Evolutionary conservation across 2,888 invertebrate species (phyloP).

Genomic region (Tachina fera): DNA sequence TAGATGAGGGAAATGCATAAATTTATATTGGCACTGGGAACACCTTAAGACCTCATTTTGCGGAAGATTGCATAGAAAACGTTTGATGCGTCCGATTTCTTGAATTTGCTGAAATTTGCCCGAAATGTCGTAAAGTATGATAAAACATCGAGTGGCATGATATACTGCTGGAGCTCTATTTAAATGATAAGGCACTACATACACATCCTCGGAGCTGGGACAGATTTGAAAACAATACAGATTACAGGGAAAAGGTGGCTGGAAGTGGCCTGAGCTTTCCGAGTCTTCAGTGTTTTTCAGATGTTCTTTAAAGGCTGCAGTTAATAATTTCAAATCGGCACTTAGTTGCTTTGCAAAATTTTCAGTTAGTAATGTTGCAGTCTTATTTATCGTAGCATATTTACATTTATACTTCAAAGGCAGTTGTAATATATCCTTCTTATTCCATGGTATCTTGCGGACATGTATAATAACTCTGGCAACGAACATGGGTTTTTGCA

Average conservation of each 20-base stretch:
- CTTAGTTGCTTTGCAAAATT: neutral
- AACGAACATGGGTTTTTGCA: no score
- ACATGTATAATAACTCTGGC: neutral
- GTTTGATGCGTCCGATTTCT: no score
- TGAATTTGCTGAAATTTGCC: slow-evolving; percentile 73
- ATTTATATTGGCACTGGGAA: slow-evolving; percentile 53
- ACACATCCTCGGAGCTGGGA: slow-evolving; percentile 73
- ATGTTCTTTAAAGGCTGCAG: slow-evolving; percentile 15
- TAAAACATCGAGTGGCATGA: slow-evolving; percentile 65
- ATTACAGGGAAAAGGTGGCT: slow-evolving; percentile 63
- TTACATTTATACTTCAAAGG: slow-evolving; percentile 42
- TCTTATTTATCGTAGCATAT: neutral
- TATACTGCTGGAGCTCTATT: slow-evolving; percentile 36
- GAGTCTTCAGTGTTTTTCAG: neutral
- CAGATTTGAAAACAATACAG: slow-evolving; percentile 75
- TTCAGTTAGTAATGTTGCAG: no score
- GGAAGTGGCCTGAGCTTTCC: neutral
- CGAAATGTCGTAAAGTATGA: slow-evolving; percentile 73
- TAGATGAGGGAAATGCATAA: slow-evolving; percentile 63
- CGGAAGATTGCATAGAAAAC: slow-evolving; percentile 67
- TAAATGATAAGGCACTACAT: slow-evolving; percentile 74
- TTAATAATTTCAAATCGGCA: neutral
- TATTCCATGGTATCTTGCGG: neutral
- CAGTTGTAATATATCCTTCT: slow-evolving; percentile 5
- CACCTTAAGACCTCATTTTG: slow-evolving; percentile 41